Base-by-base conservation (phyloP, 2,797 vertebrate genomes). In the Loris lydekkerianus region DNA sequence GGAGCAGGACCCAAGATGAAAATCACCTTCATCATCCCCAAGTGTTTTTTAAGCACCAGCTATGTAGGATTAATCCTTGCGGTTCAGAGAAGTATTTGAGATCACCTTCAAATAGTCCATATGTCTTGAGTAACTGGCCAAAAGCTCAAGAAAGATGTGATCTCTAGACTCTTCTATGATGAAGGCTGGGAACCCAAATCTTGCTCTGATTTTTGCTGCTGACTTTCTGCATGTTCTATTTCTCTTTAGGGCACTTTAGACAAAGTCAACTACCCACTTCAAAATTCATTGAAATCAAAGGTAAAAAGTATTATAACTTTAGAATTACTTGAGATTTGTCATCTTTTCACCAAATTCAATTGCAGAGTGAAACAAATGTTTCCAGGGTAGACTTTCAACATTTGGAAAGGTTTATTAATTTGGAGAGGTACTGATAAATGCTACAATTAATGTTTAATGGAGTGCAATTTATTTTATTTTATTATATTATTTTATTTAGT, bases 281-380 rank as follows among this genome's bases (percentile, higher is more conserved):
- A 34, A 72, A 86, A 31, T 17, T 29, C 46, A 56, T 25, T 80
- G 43, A 84, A 88, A 91, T 63, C 53, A 69, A 86, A 93, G 11
- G 43, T 75, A 25, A 80, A 94, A 89, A 63, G 27, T n/a, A 75
- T 46, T 80, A 17, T 46, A 43, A 61, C 56, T 67, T 93, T 46
- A 72, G 25, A 53, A 63, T 56, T 89, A 86, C 29, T 75, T 83
- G 53, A n/a, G 27, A 81, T 61, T 80, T 43, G 77, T 77, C 29
- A 93, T 40, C 17, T 25, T 92, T 93, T 84, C 56, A 61, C 60
- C 40, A 86, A 83, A 94, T 63, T 95, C 89, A 94, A 10, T 13
- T 78, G 27, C 10, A 70, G 49, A 92, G 23, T 86, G 3, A 67
- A 84, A 78, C 27, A 75, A 85, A 49, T 18, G 10, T 69, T 56